Evolutionary conservation across 92 coral and sea anemone genomes (phyloP).

Genomic region (Zoanthus gigantus): DNA sequence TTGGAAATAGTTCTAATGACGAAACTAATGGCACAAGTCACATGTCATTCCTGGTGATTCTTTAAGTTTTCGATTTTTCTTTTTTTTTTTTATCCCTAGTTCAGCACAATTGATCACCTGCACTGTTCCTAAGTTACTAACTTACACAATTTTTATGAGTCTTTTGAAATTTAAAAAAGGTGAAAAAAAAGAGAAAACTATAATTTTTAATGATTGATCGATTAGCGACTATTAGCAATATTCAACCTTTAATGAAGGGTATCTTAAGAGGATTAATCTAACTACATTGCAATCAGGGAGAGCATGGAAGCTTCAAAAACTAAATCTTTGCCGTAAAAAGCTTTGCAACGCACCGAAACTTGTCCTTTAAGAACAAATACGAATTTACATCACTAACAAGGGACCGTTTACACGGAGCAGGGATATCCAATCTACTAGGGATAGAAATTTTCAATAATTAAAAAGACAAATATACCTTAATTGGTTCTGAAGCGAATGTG

Average conservation of each 20-base stretch:
- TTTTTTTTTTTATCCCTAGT: background rate
- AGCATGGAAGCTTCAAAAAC: background rate
- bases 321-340: background rate
- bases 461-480: too few species aligned
- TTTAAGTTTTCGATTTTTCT: background rate
- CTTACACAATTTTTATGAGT: background rate
- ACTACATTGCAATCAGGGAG: background rate
- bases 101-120: background rate
- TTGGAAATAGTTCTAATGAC: background rate
- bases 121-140: background rate
- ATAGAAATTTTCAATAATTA: background rate
- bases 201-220: background rate
- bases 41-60: background rate
- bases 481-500: too few species aligned
- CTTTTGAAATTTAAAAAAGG: background rate
- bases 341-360: background rate
- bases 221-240: background rate
- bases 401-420: background rate
- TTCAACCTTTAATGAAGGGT: background rate
- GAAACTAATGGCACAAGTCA: background rate
- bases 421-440: background rate
- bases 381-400: background rate
- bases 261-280: background rate
- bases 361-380: background rate
- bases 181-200: background rate